These are phyloP conservation scores for Porites evermanni DNA, from an alignment of 92 coral and sea anemone genomes.

Conservation along the genomic window DNA sequence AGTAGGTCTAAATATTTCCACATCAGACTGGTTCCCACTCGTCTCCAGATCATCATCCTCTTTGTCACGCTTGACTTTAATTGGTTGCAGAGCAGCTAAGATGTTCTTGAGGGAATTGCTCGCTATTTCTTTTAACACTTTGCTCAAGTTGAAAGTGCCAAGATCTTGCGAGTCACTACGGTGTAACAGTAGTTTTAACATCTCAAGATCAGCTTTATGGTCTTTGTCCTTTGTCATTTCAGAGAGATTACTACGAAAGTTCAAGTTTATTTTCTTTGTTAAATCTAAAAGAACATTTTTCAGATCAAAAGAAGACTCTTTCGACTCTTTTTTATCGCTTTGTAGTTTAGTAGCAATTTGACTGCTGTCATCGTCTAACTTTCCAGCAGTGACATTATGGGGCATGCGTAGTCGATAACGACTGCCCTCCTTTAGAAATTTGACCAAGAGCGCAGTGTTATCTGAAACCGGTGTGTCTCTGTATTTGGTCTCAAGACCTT, in stretches of 20 bases:
- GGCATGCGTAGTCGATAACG: constrained; percentile 17
- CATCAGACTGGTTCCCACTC: not conserved
- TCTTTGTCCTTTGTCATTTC: not conserved
- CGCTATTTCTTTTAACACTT: constrained; percentile 34
- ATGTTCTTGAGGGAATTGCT: constrained; percentile 2
- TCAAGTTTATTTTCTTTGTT: constrained; percentile 26
- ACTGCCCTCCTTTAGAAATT: constrained; percentile 31
- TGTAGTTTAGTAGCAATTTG: not conserved
- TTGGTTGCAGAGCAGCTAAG: constrained; percentile 4
- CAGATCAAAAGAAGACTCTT: not conserved
- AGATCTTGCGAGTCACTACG: constrained; percentile 28
- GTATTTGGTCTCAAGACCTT: not conserved
- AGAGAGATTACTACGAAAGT: not conserved
- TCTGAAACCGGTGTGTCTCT: not conserved
- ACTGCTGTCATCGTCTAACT: not conserved
- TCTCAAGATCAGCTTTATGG: constrained; percentile 7
- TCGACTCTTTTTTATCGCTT: not conserved
- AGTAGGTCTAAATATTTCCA: constrained; percentile 14
- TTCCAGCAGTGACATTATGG: constrained; percentile 5
- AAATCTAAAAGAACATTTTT: constrained; percentile 20
- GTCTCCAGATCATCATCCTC: not conserved
- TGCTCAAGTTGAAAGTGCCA: constrained; percentile 31
- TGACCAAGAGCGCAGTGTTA: constrained; percentile 27
- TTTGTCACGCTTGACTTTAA: constrained; percentile 15
- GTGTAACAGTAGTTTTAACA: constrained; percentile 24